These are phyloP conservation scores for Epiblema foenella DNA, from an alignment of 2,888 invertebrate species.

Conservation along the genomic window DNA sequence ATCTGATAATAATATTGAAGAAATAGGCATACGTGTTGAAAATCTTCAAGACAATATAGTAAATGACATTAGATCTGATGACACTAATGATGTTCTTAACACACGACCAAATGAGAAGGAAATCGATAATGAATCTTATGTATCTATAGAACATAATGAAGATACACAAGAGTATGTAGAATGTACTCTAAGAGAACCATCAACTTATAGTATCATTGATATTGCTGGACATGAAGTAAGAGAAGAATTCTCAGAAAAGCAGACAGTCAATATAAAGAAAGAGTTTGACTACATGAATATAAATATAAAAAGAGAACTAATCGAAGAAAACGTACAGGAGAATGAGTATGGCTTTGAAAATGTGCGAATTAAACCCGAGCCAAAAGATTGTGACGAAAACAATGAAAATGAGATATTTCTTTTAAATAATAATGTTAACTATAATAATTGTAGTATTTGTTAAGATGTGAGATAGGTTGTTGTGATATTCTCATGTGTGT, in stretches of 20 bases:
- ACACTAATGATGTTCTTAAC: background rate
- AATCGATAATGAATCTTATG: background rate
- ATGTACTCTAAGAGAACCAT: background rate
- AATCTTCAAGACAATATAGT: background rate
- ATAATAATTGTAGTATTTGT: conserved; percentile 2
- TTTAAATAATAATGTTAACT: background rate
- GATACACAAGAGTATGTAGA: background rate
- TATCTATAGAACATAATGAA: background rate
- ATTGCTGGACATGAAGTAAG: background rate
- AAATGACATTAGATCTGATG: background rate
- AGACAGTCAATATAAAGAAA: background rate
- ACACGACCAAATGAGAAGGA: background rate
- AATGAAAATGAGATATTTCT: background rate
- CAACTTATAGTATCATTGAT: background rate
- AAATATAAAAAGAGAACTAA: conserved; percentile 9
- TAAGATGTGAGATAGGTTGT: background rate
- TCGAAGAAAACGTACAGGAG: background rate
- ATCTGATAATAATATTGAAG: background rate
- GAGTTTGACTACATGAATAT: background rate
- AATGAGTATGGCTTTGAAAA: background rate
- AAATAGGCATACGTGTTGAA: background rate
- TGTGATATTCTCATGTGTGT: no score
- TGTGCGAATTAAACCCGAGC: background rate
- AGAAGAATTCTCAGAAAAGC: background rate
- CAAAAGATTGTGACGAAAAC: background rate